Evolutionary conservation across 2,797 vertebrate genomes (phyloP).

Genomic region (Sternarchorhynchus goeldii): DNA sequence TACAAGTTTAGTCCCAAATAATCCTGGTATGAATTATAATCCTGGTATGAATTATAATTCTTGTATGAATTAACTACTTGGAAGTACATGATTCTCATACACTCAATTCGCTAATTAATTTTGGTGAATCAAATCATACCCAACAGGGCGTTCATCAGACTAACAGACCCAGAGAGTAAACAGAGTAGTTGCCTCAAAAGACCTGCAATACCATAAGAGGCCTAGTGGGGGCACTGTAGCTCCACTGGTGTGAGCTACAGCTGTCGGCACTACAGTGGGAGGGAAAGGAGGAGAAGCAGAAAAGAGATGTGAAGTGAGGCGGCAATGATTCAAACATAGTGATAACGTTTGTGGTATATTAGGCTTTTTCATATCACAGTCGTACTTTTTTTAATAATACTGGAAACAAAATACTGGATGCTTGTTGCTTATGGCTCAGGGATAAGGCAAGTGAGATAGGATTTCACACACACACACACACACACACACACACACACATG

Average conservation of each 20-base stretch:
- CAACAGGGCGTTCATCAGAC: not conserved
- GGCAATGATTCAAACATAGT: slow-evolving; percentile 68
- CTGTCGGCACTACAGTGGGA: not conserved
- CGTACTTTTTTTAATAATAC: not conserved
- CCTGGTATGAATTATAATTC: too few relatives aligned
- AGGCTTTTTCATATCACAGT: not conserved
- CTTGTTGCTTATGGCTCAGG: too few relatives aligned
- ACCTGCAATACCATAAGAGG: slow-evolving; percentile 62
- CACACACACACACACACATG: not conserved
- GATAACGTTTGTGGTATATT: slow-evolving; percentile 36
- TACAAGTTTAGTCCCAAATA: too few relatives aligned
- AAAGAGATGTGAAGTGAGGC: slow-evolving; percentile 62
- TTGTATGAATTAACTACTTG: too few relatives aligned
- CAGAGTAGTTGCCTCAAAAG: not conserved
- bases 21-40: too few relatives aligned
- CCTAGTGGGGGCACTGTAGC: slow-evolving; percentile 72
- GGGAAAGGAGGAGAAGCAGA: slow-evolving; percentile 27
- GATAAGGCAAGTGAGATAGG: too few relatives aligned
- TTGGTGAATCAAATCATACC: too few relatives aligned
- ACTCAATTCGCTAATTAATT: too few relatives aligned
- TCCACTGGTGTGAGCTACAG: slow-evolving; percentile 55
- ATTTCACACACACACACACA: not conserved
- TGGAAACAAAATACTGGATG: not conserved
- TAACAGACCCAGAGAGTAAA: not conserved
- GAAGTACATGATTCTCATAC: too few relatives aligned